A percentile compares a stretch with the other conserved stretches of the same genome.
These are phyloP conservation scores for Erpobdella octoculata DNA, from an alignment of 2,888 invertebrate species.

Conservation along the genomic window DNA sequence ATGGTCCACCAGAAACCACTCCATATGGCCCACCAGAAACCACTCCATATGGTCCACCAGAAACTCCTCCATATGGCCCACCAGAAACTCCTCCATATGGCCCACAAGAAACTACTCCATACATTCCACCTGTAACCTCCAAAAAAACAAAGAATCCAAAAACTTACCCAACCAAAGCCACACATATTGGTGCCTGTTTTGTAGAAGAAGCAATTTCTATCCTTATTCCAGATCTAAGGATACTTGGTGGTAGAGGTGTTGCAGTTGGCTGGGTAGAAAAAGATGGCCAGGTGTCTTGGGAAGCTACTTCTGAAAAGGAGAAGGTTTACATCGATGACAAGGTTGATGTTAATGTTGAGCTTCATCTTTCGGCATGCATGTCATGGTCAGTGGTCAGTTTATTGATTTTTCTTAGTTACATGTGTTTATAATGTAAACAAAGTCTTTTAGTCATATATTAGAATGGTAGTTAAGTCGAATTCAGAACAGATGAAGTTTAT, in stretches of 20 bases:
- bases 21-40: no score
- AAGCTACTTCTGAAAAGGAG: constrained; percentile 22
- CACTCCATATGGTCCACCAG: no score
- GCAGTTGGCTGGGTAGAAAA: constrained; percentile 27
- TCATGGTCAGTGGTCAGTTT: constrained; percentile 12
- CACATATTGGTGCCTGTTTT: background rate
- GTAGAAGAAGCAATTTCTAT: no score
- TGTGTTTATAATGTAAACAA: no score
- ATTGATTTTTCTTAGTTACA: no score
- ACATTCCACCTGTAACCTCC: background rate
- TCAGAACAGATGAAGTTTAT: no score
- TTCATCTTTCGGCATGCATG: constrained; percentile 19
- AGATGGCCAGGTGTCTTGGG: background rate
- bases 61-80: no score
- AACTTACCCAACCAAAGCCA: background rate
- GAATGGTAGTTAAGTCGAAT: no score
- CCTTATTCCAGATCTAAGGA: no score
- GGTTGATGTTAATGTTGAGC: constrained; percentile 14
- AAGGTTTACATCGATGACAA: constrained; percentile 26
- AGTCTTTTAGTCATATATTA: no score
- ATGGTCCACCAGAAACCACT: background rate
- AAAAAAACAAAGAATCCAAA: background rate
- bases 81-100: background rate
- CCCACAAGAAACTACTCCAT: background rate
- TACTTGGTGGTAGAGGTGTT: background rate